phyloP scores from a whole-genome alignment of 2,797 vertebrate genomes.

The Carcharodon carcharias region DNA sequence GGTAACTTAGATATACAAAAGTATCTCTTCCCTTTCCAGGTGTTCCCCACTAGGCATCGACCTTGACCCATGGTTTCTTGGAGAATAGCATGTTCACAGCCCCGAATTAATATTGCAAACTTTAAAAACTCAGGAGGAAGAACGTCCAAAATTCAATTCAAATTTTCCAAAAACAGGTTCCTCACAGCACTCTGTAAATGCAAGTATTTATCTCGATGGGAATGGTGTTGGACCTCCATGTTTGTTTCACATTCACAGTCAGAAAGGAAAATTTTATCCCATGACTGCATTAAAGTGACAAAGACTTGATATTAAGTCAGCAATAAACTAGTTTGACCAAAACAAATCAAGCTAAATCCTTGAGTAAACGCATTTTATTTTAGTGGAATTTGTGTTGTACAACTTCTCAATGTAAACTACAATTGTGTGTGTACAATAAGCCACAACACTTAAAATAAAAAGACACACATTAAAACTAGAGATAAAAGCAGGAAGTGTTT shows the following conservation, averaged over 20 bases:
- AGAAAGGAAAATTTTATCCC: background rate
- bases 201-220: background rate
- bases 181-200: background rate
- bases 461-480: background rate
- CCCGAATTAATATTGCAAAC: too few relatives aligned
- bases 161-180: too few relatives aligned
- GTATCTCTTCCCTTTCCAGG: too few relatives aligned
- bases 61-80: too few relatives aligned
- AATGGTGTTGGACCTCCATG: background rate
- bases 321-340: background rate
- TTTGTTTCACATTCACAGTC: background rate
- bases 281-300: background rate
- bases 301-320: background rate
- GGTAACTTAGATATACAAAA: too few relatives aligned
- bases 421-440: slow-evolving; percentile 16
- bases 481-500: slow-evolving; percentile 22
- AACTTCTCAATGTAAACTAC: slow-evolving; percentile 29
- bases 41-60: too few relatives aligned
- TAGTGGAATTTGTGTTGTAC: background rate
- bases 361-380: slow-evolving; percentile 16
- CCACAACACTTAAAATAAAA: slow-evolving; percentile 17
- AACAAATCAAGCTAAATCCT: background rate
- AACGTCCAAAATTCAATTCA: too few relatives aligned
- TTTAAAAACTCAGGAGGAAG: too few relatives aligned
- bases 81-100: too few relatives aligned